Percentiles rank a stretch among this genome's conserved stretches.
Evolutionary conservation across 1,140 invertebrate species (phyloP).

Genomic region (Drusus annulatus): DNA sequence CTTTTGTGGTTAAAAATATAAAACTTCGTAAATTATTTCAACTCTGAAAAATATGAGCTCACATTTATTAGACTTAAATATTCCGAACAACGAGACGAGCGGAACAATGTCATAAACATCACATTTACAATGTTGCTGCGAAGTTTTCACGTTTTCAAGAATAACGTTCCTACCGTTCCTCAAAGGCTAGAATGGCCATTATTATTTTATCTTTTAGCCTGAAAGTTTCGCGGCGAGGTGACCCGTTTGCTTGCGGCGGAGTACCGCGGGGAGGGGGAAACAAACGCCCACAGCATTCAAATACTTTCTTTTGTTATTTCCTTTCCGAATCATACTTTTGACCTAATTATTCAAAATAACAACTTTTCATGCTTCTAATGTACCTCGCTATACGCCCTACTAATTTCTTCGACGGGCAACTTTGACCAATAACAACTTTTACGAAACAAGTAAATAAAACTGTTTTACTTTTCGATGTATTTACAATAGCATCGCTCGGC

Average conservation of each 20-base stretch:
- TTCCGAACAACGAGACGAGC: background rate
- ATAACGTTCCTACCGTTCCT: slow-evolving; percentile 24
- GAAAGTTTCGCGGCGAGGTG: slow-evolving; percentile 30
- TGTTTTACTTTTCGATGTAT: too few relatives aligned
- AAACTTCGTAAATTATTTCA: too few relatives aligned
- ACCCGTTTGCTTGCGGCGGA: slow-evolving; percentile 35
- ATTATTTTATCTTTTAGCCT: slow-evolving; percentile 24
- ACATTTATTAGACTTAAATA: background rate
- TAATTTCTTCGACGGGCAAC: too few relatives aligned
- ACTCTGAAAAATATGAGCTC: too few relatives aligned
- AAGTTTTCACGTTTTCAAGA: slow-evolving; percentile 22
- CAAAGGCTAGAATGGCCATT: slow-evolving; percentile 24
- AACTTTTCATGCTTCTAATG: too few relatives aligned
- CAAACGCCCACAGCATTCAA: slow-evolving; percentile 1
- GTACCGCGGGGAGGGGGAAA: background rate
- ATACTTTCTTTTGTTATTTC: slow-evolving; percentile 30
- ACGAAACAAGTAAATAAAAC: too few relatives aligned
- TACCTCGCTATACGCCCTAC: too few relatives aligned
- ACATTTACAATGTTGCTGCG: background rate
- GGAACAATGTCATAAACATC: slow-evolving; percentile 8
- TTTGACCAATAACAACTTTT: too few relatives aligned
- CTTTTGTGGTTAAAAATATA: too few relatives aligned
- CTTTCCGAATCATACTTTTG: slow-evolving; percentile 9
- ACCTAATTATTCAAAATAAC: background rate
- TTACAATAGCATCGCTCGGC: too few relatives aligned